Conservation (phyloP, 1,140 invertebrate genomes). For the Artemia franciscana region DNA sequence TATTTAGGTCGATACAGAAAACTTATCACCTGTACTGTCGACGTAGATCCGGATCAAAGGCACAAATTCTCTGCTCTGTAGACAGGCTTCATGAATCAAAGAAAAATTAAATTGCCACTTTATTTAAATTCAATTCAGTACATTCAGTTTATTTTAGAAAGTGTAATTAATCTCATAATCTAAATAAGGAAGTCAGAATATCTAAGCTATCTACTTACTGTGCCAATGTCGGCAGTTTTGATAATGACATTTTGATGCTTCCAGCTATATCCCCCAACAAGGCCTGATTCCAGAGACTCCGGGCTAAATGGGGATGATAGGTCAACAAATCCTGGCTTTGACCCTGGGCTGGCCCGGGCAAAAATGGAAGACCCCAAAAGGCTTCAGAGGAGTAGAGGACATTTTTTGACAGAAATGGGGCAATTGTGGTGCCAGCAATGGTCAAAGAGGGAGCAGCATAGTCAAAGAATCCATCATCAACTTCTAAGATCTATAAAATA, state of each 20-base stretch:
- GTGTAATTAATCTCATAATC: too few relatives aligned
- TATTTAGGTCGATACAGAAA: too few relatives aligned
- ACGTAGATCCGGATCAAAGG: too few relatives aligned
- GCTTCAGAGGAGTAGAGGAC: conserved; percentile 16
- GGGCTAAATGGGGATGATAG: conserved; percentile 9
- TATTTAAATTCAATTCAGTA: too few relatives aligned
- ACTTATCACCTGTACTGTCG: too few relatives aligned
- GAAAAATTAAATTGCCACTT: too few relatives aligned
- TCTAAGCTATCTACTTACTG: conserved; percentile 14
- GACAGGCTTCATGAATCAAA: too few relatives aligned
- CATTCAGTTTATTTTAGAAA: too few relatives aligned
- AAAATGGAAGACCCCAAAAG: conserved; percentile 17
- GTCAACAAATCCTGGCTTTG: not conserved
- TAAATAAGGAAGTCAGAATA: too few relatives aligned
- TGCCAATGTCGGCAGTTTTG: conserved; percentile 14
- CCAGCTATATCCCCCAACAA: conserved; percentile 16
- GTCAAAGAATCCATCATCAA: conserved; percentile 17
- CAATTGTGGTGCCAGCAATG: conserved; percentile 16
- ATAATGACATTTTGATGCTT: conserved; percentile 16
- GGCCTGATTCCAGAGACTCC: conserved; percentile 17
- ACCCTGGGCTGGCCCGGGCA: conserved; percentile 12
- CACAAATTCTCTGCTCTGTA: too few relatives aligned
- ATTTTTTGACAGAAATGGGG: conserved; percentile 17
- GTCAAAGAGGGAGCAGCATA: conserved; percentile 15
- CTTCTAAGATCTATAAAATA: conserved; percentile 15